Evolutionary conservation across 2,797 vertebrate species (phyloP), one percentile per base, ranked within the genome.

Genomic region (Limosa lapponica): DNA sequence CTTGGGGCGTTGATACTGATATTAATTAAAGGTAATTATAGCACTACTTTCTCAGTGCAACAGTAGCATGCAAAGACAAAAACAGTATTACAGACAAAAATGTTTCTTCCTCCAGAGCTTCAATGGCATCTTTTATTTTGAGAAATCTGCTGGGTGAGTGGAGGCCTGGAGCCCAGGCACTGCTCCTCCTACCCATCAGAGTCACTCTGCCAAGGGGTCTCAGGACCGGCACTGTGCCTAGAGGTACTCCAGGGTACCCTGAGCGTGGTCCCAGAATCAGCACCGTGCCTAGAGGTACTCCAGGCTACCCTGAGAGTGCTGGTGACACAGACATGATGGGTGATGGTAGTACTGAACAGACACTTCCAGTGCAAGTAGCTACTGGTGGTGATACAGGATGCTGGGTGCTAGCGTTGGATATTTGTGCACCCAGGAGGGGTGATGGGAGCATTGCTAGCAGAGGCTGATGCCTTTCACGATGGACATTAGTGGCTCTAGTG

Each of bases 1-100:
- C 93, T 71, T 88, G 83, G 80, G 94, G 93, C 11, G 2, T 92
- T 95, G 93, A 96, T 94, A 96, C 92, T 97, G 89, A 62, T 96
- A 96, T 97, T 98, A 97, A 98, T 97, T 97, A 97, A 97, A 96
- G 74, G 91, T 96, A 97, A 98, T 98, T 97, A 97, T 57, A 84
- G 93, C 92, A 85, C 92, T 24, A 66, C 90, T 89, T 66, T 90
- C 87, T 92, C 91, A 73, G 87, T 95, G 96, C 95, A 95, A 93
- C 87, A 94, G 71, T 82, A 95, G 94, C 94, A 70, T 58, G 37
- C 39, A 73, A 90, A 97, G 94, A 93, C 57, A 92, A 94, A 94
- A 94, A 58, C 58, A 62, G 78, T 16, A 13, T 71, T 64, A 3
- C 6, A n/a, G 89, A 78, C 88, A 96, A 92, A 93, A 82, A 89